Conservation (phyloP, 2,888 invertebrate species). For the Odontothrips loti region DNA sequence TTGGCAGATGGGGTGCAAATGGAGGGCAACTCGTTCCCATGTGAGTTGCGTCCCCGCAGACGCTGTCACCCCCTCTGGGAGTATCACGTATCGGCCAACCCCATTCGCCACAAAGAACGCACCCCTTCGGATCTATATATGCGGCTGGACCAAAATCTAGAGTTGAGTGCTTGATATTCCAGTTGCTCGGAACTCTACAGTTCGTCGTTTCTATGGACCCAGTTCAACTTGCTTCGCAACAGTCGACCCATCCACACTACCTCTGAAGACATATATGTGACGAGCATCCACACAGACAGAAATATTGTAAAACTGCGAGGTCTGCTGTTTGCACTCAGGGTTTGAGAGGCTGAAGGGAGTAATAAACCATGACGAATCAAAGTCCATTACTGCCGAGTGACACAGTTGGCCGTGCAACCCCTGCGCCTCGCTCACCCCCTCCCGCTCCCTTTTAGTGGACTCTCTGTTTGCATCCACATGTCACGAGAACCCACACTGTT, state of each 20-base stretch:
- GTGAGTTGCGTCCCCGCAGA: background rate
- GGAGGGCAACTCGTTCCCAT: conserved; percentile 3
- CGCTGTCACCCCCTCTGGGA: background rate
- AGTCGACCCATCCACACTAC: no score
- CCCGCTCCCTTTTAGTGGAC: background rate
- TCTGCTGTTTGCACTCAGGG: background rate
- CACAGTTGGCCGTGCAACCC: background rate
- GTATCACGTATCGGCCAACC: background rate
- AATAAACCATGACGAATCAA: conserved; percentile 25
- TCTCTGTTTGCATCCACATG: background rate
- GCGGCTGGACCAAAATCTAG: no score
- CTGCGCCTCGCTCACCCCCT: background rate
- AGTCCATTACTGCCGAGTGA: conserved; percentile 7
- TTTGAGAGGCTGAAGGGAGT: background rate
- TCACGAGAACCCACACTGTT: background rate
- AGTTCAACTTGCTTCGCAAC: no score
- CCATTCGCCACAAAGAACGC: no score
- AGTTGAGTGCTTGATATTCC: no score
- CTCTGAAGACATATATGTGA: no score
- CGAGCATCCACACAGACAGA: no score
- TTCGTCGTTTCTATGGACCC: no score
- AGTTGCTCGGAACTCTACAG: no score
- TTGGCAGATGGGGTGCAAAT: conserved; percentile 26
- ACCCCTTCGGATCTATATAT: no score
- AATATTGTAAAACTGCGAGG: background rate